These are phyloP conservation scores for Muraenolepis orangiensis DNA, from an alignment of 2,797 vertebrate species.

Conservation along the genomic window DNA sequence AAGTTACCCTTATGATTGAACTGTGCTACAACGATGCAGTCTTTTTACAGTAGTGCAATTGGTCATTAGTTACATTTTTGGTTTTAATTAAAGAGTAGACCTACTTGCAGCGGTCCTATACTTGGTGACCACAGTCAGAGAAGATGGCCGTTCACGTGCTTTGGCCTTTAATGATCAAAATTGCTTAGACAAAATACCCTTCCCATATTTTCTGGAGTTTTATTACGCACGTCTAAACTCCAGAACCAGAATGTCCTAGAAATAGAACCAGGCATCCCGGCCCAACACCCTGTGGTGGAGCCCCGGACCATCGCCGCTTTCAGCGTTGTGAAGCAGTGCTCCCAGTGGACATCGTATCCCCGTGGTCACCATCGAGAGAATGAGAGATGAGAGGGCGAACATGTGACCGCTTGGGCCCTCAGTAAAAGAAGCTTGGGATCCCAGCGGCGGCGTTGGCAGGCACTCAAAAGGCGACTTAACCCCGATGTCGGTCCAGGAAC, in stretches of 20 bases:
- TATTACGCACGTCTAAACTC: background rate
- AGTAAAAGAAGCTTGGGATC: constrained; percentile 35
- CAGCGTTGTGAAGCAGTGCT: background rate
- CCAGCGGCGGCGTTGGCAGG: constrained; percentile 28
- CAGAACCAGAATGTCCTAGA: background rate
- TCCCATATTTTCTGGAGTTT: background rate
- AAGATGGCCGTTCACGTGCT: background rate
- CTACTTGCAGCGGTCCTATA: background rate
- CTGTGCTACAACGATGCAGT: background rate
- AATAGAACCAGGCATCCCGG: constrained; percentile 21
- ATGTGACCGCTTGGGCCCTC: constrained; percentile 7
- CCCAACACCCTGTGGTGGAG: background rate
- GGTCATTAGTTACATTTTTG: no score
- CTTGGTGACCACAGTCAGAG: background rate
- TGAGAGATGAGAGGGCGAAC: constrained; percentile 7
- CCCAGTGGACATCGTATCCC: constrained; percentile 15
- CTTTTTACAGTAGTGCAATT: no score
- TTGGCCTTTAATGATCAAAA: background rate
- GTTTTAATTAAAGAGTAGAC: background rate
- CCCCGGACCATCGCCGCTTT: background rate
- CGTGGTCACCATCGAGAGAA: background rate
- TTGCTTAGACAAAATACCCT: background rate
- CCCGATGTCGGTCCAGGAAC: constrained; percentile 27
- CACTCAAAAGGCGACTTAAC: constrained; percentile 36
- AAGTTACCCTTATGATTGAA: background rate